Conservation (phyloP, 2,113 vertebrate species). For the Forbesichthys papilliferus region DNA sequence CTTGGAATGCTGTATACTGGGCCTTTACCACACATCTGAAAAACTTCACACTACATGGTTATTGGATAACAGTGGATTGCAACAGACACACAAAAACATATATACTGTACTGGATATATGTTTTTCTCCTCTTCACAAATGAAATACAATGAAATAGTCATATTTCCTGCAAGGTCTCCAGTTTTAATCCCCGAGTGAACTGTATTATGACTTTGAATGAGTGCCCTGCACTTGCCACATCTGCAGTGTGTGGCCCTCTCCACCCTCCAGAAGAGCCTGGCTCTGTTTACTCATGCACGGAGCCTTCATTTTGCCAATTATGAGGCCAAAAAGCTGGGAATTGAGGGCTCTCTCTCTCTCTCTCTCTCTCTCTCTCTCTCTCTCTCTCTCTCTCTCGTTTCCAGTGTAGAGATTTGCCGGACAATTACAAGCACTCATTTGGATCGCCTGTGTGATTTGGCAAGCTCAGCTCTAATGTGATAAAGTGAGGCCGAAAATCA, state of each 20-base stretch:
- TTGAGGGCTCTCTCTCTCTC: constrained; percentile 6
- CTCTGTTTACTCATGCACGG: constrained; percentile 35
- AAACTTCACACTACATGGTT: no score
- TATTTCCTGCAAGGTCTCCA: not conserved
- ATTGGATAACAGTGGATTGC: not conserved
- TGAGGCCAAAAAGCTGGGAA: not conserved
- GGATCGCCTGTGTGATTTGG: not conserved
- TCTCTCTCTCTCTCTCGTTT: constrained; percentile 2
- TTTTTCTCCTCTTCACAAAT: not conserved
- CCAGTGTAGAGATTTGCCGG: constrained; percentile 10
- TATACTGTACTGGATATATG: no score
- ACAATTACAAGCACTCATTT: not conserved
- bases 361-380: not conserved
- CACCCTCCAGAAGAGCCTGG: constrained; percentile 26
- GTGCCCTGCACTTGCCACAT: constrained; percentile 11
- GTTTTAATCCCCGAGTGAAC: not conserved
- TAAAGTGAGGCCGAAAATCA: not conserved
- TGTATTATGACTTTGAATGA: not conserved
- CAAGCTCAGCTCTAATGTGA: not conserved
- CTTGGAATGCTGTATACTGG: no score
- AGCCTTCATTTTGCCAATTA: constrained; percentile 25
- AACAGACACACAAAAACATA: not conserved
- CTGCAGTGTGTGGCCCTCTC: constrained; percentile 15
- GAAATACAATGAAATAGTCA: not conserved
- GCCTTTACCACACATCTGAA: no score